Evolutionary conservation across 1,140 invertebrate species (phyloP).

Genomic region (Bursaphelenchus mucronatus): DNA sequence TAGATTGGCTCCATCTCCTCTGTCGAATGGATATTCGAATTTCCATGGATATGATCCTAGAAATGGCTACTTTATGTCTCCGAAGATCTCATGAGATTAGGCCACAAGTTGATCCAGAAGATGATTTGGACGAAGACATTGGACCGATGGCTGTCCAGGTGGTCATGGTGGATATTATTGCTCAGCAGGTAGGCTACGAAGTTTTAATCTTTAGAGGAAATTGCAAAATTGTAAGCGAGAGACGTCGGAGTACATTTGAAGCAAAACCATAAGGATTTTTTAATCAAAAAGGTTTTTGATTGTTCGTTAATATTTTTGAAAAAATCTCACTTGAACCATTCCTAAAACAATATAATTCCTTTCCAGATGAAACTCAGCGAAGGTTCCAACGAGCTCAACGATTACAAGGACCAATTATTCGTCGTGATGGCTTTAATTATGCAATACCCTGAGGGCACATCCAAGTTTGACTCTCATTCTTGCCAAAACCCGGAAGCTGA

Average conservation of each 20-base stretch:
- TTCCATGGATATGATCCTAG: slow-evolving; percentile 76
- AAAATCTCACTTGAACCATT: background rate
- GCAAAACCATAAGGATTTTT: slow-evolving; percentile 12
- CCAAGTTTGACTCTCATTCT: slow-evolving; percentile 72
- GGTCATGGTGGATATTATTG: slow-evolving; percentile 86
- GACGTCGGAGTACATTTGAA: too few species aligned
- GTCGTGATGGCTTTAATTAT: slow-evolving; percentile 38
- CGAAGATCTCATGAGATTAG: slow-evolving; percentile 66
- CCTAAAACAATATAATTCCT: slow-evolving; percentile 11
- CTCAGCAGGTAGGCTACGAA: slow-evolving; percentile 79
- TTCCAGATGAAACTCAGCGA: slow-evolving; percentile 84
- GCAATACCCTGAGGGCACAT: slow-evolving; percentile 72
- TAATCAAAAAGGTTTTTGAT: too few species aligned
- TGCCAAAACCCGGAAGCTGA: slow-evolving; percentile 66
- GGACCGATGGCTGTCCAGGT: slow-evolving; percentile 75
- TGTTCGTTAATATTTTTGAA: background rate
- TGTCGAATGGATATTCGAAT: slow-evolving; percentile 83
- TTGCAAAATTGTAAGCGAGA: too few species aligned
- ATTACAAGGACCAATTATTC: slow-evolving; percentile 47
- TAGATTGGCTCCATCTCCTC: slow-evolving; percentile 89
- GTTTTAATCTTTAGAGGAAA: slow-evolving; percentile 27
- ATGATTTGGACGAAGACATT: slow-evolving; percentile 67
- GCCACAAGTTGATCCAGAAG: slow-evolving; percentile 67
- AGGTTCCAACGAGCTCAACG: slow-evolving; percentile 70
- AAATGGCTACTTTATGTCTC: slow-evolving; percentile 79